Evolutionary conservation across 2,797 vertebrate genomes (phyloP).

Genomic region (Echiichthys vipera): DNA sequence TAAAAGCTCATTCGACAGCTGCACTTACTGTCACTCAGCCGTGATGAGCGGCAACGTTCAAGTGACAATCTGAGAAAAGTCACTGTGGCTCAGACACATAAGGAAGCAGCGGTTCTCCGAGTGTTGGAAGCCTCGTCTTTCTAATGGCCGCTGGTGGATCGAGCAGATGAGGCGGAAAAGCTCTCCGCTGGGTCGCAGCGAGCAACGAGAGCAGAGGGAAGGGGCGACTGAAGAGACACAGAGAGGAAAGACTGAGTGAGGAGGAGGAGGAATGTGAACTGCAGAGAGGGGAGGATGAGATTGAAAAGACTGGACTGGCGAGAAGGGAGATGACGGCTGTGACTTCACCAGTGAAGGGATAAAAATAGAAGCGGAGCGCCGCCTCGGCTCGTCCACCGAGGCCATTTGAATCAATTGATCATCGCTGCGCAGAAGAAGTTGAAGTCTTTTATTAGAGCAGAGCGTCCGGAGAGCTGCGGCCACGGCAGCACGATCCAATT

Average conservation of each 20-base stretch:
- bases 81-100: neutral
- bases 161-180: slow-evolving; percentile 62
- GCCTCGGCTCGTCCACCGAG: slow-evolving; percentile 42
- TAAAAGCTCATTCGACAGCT: neutral
- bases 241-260: neutral
- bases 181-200: slow-evolving; percentile 51
- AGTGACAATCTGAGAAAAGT: neutral
- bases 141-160: slow-evolving; percentile 47
- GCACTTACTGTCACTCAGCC: neutral
- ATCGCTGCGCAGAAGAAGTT: slow-evolving; percentile 26
- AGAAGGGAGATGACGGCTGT: slow-evolving; percentile 38
- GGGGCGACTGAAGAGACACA: neutral
- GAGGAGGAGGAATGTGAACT: neutral
- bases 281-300: slow-evolving; percentile 28
- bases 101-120: neutral
- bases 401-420: slow-evolving; percentile 70
- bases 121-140: slow-evolving; percentile 4
- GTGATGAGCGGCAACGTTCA: neutral
- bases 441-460: slow-evolving; percentile 62
- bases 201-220: slow-evolving; percentile 11
- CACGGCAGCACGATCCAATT: slow-evolving; percentile 13
- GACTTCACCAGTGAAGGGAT: slow-evolving; percentile 54
- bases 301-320: slow-evolving; percentile 26
- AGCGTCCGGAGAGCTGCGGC: slow-evolving; percentile 25
- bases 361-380: slow-evolving; percentile 61